These are phyloP conservation scores for Melieria picta DNA, from an alignment of 2,888 invertebrate genomes.

Conservation along the genomic window DNA sequence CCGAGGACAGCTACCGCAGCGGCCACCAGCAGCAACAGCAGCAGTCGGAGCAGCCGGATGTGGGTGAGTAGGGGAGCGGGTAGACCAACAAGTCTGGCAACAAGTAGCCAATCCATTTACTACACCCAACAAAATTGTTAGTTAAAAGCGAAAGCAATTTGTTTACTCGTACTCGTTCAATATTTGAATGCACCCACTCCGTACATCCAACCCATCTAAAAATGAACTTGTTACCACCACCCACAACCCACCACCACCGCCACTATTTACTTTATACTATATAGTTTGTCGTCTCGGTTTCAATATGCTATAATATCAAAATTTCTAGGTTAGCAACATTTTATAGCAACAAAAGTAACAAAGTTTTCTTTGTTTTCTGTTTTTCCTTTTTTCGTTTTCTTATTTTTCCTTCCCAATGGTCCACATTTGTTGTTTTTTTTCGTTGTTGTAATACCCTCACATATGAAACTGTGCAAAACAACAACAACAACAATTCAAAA, in stretches of 20 bases:
- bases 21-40: constrained; percentile 37
- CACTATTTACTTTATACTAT: too few species aligned
- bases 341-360: constrained; percentile 26
- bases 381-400: constrained; percentile 39
- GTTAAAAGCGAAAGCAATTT: too few species aligned
- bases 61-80: constrained; percentile 54
- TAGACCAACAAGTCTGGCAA: too few species aligned
- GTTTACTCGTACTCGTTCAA: too few species aligned
- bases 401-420: constrained; percentile 25
- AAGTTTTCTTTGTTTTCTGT: constrained; percentile 36
- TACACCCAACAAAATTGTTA: too few species aligned
- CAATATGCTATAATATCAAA: too few species aligned
- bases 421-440: constrained; percentile 28
- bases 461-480: constrained; percentile 24
- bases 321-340: constrained; percentile 10
- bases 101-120: too few species aligned
- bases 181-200: too few species aligned
- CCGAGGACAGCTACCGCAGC: constrained; percentile 35
- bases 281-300: too few species aligned
- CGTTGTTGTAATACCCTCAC: constrained; percentile 25
- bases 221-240: too few species aligned
- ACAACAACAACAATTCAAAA: constrained; percentile 17
- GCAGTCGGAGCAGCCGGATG: constrained; percentile 54
- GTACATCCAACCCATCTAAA: too few species aligned
- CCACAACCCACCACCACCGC: too few species aligned